A percentile compares a stretch with the other conserved stretches of the same genome.
Evolutionary conservation across 2,113 vertebrate genomes (phyloP).

Genomic region (Podarcis muralis): DNA sequence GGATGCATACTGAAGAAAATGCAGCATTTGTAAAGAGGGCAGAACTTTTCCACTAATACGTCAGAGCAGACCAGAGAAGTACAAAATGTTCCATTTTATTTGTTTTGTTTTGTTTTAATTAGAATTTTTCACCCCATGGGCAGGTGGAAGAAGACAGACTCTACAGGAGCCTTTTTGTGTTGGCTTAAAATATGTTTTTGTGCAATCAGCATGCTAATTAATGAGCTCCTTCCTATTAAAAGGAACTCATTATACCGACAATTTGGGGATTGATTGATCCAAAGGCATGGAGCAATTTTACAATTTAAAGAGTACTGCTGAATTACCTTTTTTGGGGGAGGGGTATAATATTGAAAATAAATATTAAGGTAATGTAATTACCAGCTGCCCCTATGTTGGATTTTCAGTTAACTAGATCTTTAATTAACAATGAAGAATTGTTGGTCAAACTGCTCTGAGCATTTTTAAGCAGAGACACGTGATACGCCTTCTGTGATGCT

Average conservation of each 20-base stretch:
- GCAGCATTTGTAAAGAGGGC: conserved; percentile 11
- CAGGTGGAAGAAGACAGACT: conserved; percentile 67
- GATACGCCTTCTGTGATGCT: not conserved
- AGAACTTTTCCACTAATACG: not conserved
- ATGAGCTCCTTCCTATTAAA: conserved; percentile 66
- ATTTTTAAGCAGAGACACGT: fast-evolving
- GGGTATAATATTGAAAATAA: conserved; percentile 48
- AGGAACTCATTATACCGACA: conserved; percentile 71
- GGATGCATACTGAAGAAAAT: not conserved
- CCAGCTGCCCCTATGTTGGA: conserved; percentile 38
- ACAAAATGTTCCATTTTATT: conserved; percentile 50
- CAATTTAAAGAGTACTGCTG: conserved; percentile 53
- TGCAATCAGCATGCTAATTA: conserved; percentile 73
- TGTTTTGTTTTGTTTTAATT: conserved; percentile 66
- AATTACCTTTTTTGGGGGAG: conserved; percentile 35
- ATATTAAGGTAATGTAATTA: conserved; percentile 43
- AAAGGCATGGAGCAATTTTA: conserved; percentile 64
- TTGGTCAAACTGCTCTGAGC: not conserved
- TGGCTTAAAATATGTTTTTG: conserved; percentile 64
- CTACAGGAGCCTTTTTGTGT: conserved; percentile 66
- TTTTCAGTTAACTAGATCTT: conserved; percentile 10
- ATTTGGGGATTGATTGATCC: conserved; percentile 69
- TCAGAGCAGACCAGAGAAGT: conserved; percentile 35
- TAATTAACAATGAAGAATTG: not conserved
- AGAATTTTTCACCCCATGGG: conserved; percentile 49